Base-by-base conservation (phyloP, 2,797 vertebrate genomes). In the Poliocrania exsul region DNA sequence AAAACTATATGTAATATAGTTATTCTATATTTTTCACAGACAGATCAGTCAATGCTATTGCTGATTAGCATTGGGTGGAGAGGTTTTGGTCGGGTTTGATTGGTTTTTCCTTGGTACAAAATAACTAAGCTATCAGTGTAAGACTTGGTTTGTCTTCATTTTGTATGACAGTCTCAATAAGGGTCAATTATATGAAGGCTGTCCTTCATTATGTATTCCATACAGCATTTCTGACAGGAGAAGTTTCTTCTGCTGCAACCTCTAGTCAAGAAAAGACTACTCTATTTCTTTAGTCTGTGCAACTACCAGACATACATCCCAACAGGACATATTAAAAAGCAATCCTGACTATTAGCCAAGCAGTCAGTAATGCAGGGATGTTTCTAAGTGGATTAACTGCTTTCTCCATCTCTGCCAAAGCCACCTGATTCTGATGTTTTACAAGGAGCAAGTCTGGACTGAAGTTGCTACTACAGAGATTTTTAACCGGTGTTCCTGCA, bases 361-460 rank as follows among this genome's bases (percentile, higher is more conserved):
- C n/a, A 86, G n/a, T 56, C 69, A 67, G 33, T 11, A 49, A 57
- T 19, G 35, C 21, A 61, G 26, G 26, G 46, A 64, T 47, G 9
- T 66, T 75, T 72, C 33, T 70, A 85, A 72, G 51, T 4, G 78
- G 49, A 67, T 86, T 83, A 88, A 81, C 47, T 24, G 13, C 49
- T 95, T 88, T 73, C 13, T 65, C 26, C 46, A 31, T n/a, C 85
- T 74, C 75, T 91, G 60, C 44, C 79, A 81, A 54, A 78, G 75
- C 53, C 44, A 73, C 24, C 12, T 61, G 20, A 16, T 40, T 82
- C 57, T 84, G 62, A 56, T 29, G 31, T 92, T 64, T 72, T 31
- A 38, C 31, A 72, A 88, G 75, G 20, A 72, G 5, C 26, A 79
- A 81, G 12, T 5, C n/a, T 83, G 29, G 46, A 40, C 35, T 86